Evolutionary conservation across 2,888 invertebrate genomes (phyloP), one percentile per base, ranked within the genome.

Genomic region (Tetragnatha montana): DNA sequence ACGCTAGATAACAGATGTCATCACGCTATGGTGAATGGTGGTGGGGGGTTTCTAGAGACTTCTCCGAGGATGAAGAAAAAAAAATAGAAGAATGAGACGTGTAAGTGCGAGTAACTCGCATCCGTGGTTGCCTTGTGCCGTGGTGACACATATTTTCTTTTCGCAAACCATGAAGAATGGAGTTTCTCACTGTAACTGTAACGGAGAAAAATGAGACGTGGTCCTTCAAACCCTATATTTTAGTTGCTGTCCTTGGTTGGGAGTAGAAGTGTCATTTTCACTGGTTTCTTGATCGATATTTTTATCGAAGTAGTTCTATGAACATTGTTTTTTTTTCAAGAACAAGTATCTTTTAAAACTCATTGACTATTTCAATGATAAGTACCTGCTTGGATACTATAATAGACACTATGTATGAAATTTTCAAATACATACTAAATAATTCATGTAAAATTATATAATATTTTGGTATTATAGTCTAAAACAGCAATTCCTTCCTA

Each of bases 1-100:
- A 71, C 73, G 73, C 60, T 19, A 49, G 74, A 87, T 87, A 87
- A 81, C 87, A 69, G 80, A 81, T 81, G 81, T 87, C 81, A 75
- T 80, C 60, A 74, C 74, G 50, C 87, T 50, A 73, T 22, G 68
- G 60, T 10, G 60, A 60, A 14, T 60, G 60, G 60, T 60, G 60
- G n/a, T n/a, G 35, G 1, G 35, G 35, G 35, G 49, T 70, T 35
- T 49, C 49, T 35, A 1, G 69, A 35, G 60, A 35, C 51, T 75
- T 69, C n/a, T 19, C 51, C n/a, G 35, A 35, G 74, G 35, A 35
- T 35, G 35, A 35, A 35, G 4, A 35, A 35, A 35, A 35, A 35
- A 35, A 2, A n/a, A n/a, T n/a, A 74, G 69, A 75, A 74, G 68
- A 51, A 83, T 68, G 78, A n/a, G 14, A 75, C 75, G 8, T 75